Evolutionary conservation across 2,797 vertebrate species (phyloP), one percentile per base, ranked within the genome.

Genomic region (Diceros bicornis): DNA sequence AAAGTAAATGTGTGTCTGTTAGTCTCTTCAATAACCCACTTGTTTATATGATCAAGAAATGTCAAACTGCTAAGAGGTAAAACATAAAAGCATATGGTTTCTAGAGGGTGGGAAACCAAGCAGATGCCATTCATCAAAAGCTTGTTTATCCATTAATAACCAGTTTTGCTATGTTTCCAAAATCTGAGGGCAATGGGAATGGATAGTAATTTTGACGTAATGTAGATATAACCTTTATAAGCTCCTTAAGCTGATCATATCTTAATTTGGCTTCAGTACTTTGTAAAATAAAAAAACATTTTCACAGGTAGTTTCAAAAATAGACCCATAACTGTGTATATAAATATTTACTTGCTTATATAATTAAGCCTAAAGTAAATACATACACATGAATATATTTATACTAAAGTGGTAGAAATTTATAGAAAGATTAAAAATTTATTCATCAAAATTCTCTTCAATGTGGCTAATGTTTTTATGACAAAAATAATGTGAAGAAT

Each of bases 181-280:
- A 96, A 96, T 82, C 82, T 86, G 44, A 27, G 16, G 21, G 27
- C 85, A 86, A 41, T 44, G 23, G 29, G 5, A 89, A 72, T 88
- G 50, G 52, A 71, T 71, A 77, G 21, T 61, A 85, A 91, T 94
- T 96, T 62, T 78, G 75, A 37, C 71, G 0, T 66, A 81, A 84
- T 64, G n/a, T 81, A 85, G 10, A n/a, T 13, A 89, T 10, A 83
- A 57, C 3, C 1, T 55, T 81, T 93, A 4, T 41, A n/a, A 82
- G 17, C 4, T 72, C 20, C 78, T 89, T 52, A 74, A n/a, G 16
- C 18, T 64, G 44, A 37, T 74, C 9, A 50, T 59, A 11, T 27
- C 29, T 92, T 96, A 41, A 89, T 86, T 91, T 96, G 32, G 11
- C 52, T 78, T 94, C 74, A 72, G 21, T 88, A 44, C 18, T 84